A percentile compares a stretch with the other conserved stretches of the same genome.
These are phyloP conservation scores for Coregonus suidteri DNA, from an alignment of 2,797 vertebrate genomes.

Conservation along the genomic window DNA sequence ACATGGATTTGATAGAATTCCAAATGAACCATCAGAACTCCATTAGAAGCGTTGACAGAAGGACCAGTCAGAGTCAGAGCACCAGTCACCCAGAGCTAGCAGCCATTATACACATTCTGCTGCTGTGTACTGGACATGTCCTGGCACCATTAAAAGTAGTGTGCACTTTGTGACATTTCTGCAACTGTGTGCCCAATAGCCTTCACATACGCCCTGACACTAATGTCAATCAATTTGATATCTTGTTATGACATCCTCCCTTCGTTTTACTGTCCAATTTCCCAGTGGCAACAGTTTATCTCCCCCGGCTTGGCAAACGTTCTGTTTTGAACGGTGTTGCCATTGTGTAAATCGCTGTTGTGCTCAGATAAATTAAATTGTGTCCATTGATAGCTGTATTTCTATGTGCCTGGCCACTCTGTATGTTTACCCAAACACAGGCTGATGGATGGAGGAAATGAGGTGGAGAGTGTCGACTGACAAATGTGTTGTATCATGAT, in stretches of 20 bases:
- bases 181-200: conserved; percentile 34
- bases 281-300: conserved; percentile 29
- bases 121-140: conserved; percentile 40
- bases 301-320: conserved; percentile 36
- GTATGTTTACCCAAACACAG: conserved; percentile 57
- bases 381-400: conserved; percentile 53
- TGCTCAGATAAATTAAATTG: conserved; percentile 40
- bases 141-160: conserved; percentile 49
- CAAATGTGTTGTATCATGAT: conserved; percentile 62
- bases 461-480: conserved; percentile 46
- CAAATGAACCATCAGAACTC: no score
- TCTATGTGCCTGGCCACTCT: conserved; percentile 30
- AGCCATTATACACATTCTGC: conserved; percentile 60
- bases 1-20: no score
- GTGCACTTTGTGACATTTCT: conserved; percentile 30
- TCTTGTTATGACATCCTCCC: conserved; percentile 48
- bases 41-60: no score
- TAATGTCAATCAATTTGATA: conserved; percentile 68
- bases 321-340: conserved; percentile 32
- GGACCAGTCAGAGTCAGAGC: not conserved
- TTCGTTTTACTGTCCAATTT: conserved; percentile 52
- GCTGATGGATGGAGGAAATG: conserved; percentile 38
- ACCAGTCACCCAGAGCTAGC: conserved; percentile 25
- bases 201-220: conserved; percentile 64
- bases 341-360: conserved; percentile 35